Conservation (phyloP, 2,113 vertebrate species). For the Malurus melanocephalus region DNA sequence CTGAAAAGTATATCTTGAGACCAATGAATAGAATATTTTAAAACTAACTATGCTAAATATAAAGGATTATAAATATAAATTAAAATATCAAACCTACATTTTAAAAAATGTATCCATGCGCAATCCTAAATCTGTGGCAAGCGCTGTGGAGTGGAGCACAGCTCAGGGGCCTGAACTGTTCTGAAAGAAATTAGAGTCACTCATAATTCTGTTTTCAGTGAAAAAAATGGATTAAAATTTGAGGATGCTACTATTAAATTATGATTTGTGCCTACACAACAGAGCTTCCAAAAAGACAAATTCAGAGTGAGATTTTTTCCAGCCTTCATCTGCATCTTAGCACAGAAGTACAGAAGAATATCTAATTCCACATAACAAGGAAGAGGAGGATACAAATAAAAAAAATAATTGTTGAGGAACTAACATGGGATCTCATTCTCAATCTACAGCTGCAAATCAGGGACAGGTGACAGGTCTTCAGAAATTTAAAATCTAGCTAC, state of each 20-base stretch:
- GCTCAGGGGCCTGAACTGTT: not conserved
- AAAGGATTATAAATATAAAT: not conserved
- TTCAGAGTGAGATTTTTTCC: not conserved
- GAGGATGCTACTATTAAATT: not conserved
- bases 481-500: not conserved
- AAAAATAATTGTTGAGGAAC: not conserved
- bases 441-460: not conserved
- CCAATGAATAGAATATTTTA: not conserved
- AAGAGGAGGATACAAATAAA: not conserved
- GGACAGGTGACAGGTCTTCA: not conserved
- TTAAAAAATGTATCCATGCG: not conserved
- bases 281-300: not conserved
- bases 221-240: not conserved
- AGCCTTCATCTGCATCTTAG: not conserved
- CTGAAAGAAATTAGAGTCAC: not conserved
- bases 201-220: not conserved
- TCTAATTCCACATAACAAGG: not conserved
- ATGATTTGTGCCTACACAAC: not conserved
- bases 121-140: not conserved
- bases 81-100: not conserved
- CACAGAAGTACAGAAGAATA: not conserved
- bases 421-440: not conserved
- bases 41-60: not conserved
- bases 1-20: not conserved
- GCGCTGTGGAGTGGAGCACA: not conserved